A percentile compares a stretch with the other conserved stretches of the same genome.
Conservation (phyloP, 2,888 invertebrate species). For the Drosophila melanosoma region DNA sequence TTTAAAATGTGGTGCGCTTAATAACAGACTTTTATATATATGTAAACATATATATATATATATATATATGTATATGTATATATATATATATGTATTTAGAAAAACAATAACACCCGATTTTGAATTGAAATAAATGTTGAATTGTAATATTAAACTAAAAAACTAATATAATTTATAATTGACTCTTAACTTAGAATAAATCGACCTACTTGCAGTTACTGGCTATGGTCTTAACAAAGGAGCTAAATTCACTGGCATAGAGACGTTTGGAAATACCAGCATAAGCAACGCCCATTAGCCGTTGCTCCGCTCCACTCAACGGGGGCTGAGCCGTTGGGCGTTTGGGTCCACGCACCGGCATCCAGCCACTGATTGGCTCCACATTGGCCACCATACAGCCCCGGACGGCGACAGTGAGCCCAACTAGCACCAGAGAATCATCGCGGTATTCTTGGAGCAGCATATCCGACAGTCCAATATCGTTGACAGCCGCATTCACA, state of each 20-base stretch:
- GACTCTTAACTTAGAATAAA: neutral
- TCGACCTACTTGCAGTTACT: slow-evolving; percentile 1
- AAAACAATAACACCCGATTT: slow-evolving; percentile 44
- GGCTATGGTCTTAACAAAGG: slow-evolving; percentile 58
- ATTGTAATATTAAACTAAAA: slow-evolving; percentile 40
- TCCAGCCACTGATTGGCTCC: slow-evolving; percentile 90
- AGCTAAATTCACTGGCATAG: slow-evolving; percentile 66
- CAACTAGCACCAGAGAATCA: slow-evolving; percentile 84
- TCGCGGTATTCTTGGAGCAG: slow-evolving; percentile 89
- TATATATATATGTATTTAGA: slow-evolving; percentile 36
- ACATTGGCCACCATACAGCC: slow-evolving; percentile 90
- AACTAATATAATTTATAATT: slow-evolving; percentile 1
- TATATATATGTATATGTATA: slow-evolving; percentile 37
- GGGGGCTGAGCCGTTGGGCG: slow-evolving; percentile 42
- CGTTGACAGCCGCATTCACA: slow-evolving; percentile 87
- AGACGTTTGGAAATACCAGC: slow-evolving; percentile 56
- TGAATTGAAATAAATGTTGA: slow-evolving; percentile 65
- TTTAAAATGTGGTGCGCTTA: slow-evolving; percentile 34
- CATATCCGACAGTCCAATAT: slow-evolving; percentile 90
- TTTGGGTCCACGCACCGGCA: slow-evolving; percentile 88
- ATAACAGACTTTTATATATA: slow-evolving; percentile 37
- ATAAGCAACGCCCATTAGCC: slow-evolving; percentile 47
- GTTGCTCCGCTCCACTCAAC: slow-evolving; percentile 39
- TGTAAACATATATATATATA: slow-evolving; percentile 16
- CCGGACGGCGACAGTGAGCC: slow-evolving; percentile 88